Evolutionary conservation across 2,113 vertebrate species (phyloP), one percentile per base, ranked within the genome.

Genomic region (Psittacula cyanocephala): DNA sequence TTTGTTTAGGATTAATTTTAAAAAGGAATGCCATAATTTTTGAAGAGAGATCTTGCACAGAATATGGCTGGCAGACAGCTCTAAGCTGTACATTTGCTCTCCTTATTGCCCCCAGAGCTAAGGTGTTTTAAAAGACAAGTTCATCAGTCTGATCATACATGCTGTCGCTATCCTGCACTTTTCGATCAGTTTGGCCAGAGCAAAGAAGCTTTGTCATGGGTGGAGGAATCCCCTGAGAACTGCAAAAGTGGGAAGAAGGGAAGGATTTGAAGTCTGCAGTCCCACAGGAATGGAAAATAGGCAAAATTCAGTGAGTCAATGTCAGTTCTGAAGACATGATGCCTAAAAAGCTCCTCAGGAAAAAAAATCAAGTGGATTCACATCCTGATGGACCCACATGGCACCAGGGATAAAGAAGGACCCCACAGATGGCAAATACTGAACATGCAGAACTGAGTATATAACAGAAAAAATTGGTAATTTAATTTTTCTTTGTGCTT

Each of bases 1-100:
- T 93, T 95, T 87, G 33, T 59, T 89, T 95, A 68, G 77, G 96
- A 91, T 91, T 90, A 72, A 76, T 83, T 95, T 82, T 83, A 4
- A 71, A 91, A 94, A 69, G 44, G 41, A 96, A 64, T 19, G 28
- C 64, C 31, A 57, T 47, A 43, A 52, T 81, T 77, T 88, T 52
- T 88, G 68, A 89, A 88, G 70, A 88, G 72, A 80, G 43, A 88
- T 80, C 52, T 93, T n/a, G 3, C 41, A 39, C 16, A 52, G 37
- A 86, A 47, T 62, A 16, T 4, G 22, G 82, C 57, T 11, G 5
- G 57, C 63, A 92, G 69, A 67, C 76, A 59, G 64, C 39, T 91
- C 87, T 74, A 64, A 91, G 84, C 33, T 52, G 17, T 57, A 13
- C 11, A 44, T 82, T 88, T 55, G 31, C 71, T 70, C 33, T 80